Base-by-base conservation (phyloP, 2,888 invertebrate genomes). In the Melinaea menophilus region DNA sequence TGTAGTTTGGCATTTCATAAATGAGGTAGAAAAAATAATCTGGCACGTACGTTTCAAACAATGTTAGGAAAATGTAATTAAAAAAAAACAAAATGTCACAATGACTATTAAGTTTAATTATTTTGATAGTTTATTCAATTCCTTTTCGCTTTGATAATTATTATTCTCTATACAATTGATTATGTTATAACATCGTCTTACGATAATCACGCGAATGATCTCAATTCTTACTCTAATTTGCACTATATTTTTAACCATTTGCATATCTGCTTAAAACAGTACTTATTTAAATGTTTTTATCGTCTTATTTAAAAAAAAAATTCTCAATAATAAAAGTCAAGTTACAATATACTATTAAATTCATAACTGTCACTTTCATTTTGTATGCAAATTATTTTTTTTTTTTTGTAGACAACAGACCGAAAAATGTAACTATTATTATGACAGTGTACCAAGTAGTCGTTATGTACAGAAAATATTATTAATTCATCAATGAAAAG, bases 181-280 rank as follows among this genome's bases (percentile, higher is more conserved):
- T 9, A 31, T 51, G 5, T 31, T 51, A 31, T 31, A 7, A 9
- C 31, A 51, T 51, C 22, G 31, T 51, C 22, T 51, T 31, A 48
- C 35, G 58, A 34, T n/a, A 58, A 48, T 34, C 47, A 51, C 11
- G 35, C 55, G 37, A 13, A 54, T 41, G 13, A 54, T 46, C 45
- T 31, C 5, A 55, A 56, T 4, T 48, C 60, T 59, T 63, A 67
- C 33, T 35, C 67, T 67, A 67, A 65, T 67, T 67, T 67, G 67
- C 62, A 67, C 67, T 67, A 61, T 63, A 31, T 54, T 55, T 60
- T 65, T 67, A 58, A 54, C 51, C 45, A 51, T 7, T 62, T 56
- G 41, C 55, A 45, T 34, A 55, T 55, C 46, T 55, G 55, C 35
- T 55, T 37, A 54, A 4, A 22, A 35, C 56, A 61, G 13, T 31